Evolutionary conservation across 2,113 vertebrate species (phyloP).

Genomic region (Guaruba guarouba): DNA sequence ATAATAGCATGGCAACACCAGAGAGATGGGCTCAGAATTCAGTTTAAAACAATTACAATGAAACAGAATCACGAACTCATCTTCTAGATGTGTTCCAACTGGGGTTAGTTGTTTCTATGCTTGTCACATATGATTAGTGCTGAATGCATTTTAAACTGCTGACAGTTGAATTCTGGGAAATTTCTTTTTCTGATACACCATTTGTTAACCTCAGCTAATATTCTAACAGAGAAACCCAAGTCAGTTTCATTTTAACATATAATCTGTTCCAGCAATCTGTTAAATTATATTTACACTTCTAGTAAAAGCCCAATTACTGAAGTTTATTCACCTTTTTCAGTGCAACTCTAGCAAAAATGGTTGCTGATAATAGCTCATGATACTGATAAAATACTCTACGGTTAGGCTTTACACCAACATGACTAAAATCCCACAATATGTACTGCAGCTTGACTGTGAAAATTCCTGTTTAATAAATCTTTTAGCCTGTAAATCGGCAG

Average conservation of each 20-base stretch:
- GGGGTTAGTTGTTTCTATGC: not conserved
- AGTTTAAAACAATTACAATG: not conserved
- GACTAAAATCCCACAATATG: conserved; percentile 7
- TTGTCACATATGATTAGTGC: not conserved
- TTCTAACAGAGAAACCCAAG: conserved; percentile 25
- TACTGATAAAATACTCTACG: conserved; percentile 17
- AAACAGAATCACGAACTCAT: not conserved
- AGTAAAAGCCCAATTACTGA: conserved; percentile 49
- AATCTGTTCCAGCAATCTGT: conserved; percentile 63
- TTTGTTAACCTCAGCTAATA: not conserved
- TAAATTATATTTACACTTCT: conserved; percentile 60
- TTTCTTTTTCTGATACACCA: not conserved
- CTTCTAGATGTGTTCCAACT: not conserved
- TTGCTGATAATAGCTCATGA: not conserved
- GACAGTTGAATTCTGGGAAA: not conserved
- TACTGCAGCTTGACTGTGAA: not conserved
- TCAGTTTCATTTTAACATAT: conserved; percentile 42
- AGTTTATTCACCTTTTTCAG: conserved; percentile 54
- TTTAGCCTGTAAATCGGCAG: not conserved
- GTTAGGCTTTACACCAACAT: not conserved
- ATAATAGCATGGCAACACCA: not conserved
- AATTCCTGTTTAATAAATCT: not conserved
- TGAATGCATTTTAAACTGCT: not conserved
- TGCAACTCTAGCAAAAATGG: conserved; percentile 23
- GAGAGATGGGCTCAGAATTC: not conserved